phyloP scores from a whole-genome alignment of 2,113 vertebrate species.

The Hyperoodon ampullatus region DNA sequence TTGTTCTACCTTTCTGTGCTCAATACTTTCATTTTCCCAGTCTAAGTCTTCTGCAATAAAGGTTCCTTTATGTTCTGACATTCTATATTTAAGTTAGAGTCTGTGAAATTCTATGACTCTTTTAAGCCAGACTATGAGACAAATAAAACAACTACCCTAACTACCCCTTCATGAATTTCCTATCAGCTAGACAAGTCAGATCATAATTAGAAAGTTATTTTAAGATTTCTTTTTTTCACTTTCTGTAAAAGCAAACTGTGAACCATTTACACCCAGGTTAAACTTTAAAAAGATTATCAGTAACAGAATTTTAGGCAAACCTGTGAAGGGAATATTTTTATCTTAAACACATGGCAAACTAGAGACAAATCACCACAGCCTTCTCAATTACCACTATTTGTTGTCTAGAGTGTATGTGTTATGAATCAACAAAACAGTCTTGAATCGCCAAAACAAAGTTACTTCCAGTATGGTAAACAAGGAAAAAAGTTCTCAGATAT shows the following conservation, averaged over 20 bases:
- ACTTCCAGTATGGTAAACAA: neutral
- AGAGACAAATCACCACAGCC: neutral
- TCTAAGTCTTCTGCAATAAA: neutral
- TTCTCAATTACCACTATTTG: neutral
- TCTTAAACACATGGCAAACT: neutral
- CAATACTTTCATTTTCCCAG: neutral
- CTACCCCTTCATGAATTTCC: neutral
- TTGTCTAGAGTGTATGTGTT: neutral
- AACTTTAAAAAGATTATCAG: neutral
- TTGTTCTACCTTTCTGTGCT: neutral
- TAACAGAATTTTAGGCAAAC: neutral
- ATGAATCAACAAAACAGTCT: neutral
- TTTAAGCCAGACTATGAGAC: neutral
- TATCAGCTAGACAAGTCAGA: neutral
- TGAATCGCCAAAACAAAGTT: neutral
- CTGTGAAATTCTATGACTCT: neutral
- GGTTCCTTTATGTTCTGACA: neutral
- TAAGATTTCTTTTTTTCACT: slow-evolving; percentile 9
- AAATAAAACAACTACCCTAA: neutral
- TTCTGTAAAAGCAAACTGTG: neutral
- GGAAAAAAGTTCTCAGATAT: neutral
- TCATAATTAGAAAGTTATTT: slow-evolving; percentile 23
- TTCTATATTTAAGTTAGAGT: neutral
- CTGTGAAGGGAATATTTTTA: neutral
- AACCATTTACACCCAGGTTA: neutral